Evolutionary conservation across 1,140 invertebrate genomes (phyloP).

Genomic region (Holcopasites calliopsidis): DNA sequence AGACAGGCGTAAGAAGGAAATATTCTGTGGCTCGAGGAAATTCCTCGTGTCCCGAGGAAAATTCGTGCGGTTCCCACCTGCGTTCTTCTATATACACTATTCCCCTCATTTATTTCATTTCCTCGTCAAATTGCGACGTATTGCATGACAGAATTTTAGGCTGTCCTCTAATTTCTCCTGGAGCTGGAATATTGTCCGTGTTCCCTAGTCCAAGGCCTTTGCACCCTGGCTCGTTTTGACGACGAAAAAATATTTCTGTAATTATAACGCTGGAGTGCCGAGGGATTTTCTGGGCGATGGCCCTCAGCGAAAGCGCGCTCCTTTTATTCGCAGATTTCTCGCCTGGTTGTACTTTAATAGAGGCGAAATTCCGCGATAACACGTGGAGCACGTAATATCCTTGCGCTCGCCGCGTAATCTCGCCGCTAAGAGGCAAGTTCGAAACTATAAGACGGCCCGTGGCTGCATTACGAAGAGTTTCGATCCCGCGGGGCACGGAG

Average conservation of each 20-base stretch:
- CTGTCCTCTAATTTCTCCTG: too few species aligned
- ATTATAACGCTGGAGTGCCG: constrained; percentile 23
- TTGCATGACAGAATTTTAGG: too few species aligned
- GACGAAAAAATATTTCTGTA: constrained; percentile 31
- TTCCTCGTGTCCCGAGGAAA: neutral
- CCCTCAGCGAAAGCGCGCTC: neutral
- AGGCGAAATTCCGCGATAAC: constrained; percentile 42
- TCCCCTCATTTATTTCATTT: neutral
- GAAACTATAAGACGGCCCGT: constrained; percentile 45
- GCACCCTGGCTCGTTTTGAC: neutral
- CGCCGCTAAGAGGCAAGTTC: constrained; percentile 15
- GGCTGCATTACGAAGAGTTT: constrained; percentile 36
- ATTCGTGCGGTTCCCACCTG: constrained; percentile 10
- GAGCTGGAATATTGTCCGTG: neutral
- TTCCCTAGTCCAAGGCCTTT: neutral
- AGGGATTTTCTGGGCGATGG: neutral
- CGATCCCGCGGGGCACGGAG: neutral
- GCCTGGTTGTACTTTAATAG: constrained; percentile 33
- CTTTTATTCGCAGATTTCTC: constrained; percentile 32
- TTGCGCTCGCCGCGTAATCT: constrained; percentile 39
- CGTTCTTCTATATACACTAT: neutral
- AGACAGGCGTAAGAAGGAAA: constrained; percentile 4
- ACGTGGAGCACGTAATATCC: constrained; percentile 29
- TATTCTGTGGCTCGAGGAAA: constrained; percentile 19
- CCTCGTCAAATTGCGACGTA: constrained; percentile 56